A percentile compares a stretch with the other conserved stretches of the same genome.
These are phyloP conservation scores for Tetramorium bicarinatum DNA, from an alignment of 2,888 invertebrate species.

Conservation along the genomic window DNA sequence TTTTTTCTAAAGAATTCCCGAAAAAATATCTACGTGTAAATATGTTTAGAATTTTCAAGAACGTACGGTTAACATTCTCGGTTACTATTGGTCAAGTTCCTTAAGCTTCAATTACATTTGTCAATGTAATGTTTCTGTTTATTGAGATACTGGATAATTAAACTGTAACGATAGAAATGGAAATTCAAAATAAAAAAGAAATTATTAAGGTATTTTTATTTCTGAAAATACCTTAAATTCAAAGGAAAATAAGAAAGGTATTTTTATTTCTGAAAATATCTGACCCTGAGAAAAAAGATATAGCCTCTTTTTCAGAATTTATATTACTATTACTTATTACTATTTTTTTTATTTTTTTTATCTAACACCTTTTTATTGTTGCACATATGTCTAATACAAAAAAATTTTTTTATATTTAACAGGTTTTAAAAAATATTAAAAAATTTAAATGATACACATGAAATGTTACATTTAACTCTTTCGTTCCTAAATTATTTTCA, in stretches of 20 bases:
- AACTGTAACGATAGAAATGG: neutral
- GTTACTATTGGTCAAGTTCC: neutral
- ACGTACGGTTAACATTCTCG: neutral
- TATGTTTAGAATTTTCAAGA: neutral
- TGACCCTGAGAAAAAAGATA: neutral
- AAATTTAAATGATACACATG: neutral
- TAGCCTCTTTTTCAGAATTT: neutral
- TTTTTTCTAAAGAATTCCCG: neutral
- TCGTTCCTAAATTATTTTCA: too few relatives aligned
- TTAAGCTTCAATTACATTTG: neutral
- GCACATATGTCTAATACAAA: neutral
- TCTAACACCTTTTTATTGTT: neutral
- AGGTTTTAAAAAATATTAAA: neutral
- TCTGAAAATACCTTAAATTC: too few relatives aligned
- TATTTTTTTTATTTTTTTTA: neutral
- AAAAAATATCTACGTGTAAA: too few relatives aligned
- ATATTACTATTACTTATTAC: neutral
- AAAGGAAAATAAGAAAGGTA: too few relatives aligned
- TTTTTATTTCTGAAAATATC: neutral
- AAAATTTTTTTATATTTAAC: too few relatives aligned
- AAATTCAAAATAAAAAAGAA: neutral
- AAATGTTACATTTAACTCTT: neutral
- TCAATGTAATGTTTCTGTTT: neutral
- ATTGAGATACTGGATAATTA: neutral
- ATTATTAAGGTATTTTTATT: too few relatives aligned